Percentiles rank a stretch among this genome's conserved stretches.
Evolutionary conservation across 2,888 invertebrate genomes (phyloP).

Genomic region (Lucinisca nassula): DNA sequence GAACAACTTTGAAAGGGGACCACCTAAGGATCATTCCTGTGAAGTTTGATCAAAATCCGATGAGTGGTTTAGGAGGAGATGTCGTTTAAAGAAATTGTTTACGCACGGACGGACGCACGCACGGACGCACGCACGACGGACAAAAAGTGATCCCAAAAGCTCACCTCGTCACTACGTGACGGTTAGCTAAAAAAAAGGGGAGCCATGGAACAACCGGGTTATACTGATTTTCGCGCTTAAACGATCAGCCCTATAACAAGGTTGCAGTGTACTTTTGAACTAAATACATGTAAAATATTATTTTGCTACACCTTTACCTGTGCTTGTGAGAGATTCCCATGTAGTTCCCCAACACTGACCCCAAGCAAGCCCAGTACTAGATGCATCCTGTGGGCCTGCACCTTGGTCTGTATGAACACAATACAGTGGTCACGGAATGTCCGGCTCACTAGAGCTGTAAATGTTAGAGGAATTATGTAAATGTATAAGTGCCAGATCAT

Average conservation of each 20-base stretch:
- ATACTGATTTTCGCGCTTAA: no score
- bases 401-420: conserved; percentile 98
- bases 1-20: no score
- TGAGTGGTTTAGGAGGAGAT: no score
- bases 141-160: no score
- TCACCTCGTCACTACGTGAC: no score
- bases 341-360: conserved; percentile 96
- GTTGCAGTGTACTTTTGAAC: background rate
- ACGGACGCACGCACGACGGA: no score
- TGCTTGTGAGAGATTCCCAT: conserved; percentile 98
- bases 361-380: conserved; percentile 97
- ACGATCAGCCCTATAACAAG: no score
- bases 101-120: no score
- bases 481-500: background rate
- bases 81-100: no score
- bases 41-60: no score
- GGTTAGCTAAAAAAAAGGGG: background rate
- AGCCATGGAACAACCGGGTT: background rate
- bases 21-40: no score
- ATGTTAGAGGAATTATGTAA: no score
- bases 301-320: conserved; percentile 89
- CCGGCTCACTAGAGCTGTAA: conserved; percentile 92
- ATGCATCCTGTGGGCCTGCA: conserved; percentile 97
- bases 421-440: conserved; percentile 97
- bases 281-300: background rate